Percentiles rank a stretch among this genome's conserved stretches.
phyloP scores from a whole-genome alignment of 2,113 vertebrate genomes.

The Nothobranchius furzeri region DNA sequence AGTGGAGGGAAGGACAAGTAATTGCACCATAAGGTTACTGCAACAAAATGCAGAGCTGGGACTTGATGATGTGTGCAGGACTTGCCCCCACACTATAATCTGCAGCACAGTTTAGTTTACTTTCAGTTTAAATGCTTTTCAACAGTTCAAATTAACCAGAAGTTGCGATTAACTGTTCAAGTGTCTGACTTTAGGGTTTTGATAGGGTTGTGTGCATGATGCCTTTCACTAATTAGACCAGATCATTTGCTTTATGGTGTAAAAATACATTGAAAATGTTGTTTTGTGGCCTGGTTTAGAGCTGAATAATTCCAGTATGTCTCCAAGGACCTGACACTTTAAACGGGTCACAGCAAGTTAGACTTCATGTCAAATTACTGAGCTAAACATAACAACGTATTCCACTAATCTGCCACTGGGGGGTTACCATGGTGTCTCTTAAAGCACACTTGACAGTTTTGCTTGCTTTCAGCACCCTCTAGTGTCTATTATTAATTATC shows the following conservation, averaged over 20 bases:
- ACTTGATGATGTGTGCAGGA: slow-evolving; percentile 74
- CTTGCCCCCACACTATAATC: slow-evolving; percentile 70
- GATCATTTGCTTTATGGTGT: background rate
- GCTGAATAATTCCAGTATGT: slow-evolving; percentile 1
- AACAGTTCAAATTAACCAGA: slow-evolving; percentile 36
- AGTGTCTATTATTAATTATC: too few relatives aligned
- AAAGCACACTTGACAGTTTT: too few relatives aligned
- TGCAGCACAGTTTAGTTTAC: slow-evolving; percentile 23
- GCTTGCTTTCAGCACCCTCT: too few relatives aligned
- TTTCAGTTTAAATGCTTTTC: slow-evolving; percentile 4
- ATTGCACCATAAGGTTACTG: slow-evolving; percentile 70
- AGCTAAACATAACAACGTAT: too few relatives aligned
- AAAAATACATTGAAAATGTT: background rate
- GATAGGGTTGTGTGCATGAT: background rate
- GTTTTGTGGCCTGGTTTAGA: background rate
- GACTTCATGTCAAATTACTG: too few relatives aligned
- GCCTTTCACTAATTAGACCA: background rate
- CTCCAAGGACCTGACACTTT: too few relatives aligned
- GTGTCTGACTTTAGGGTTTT: background rate
- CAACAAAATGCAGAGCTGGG: slow-evolving; percentile 65
- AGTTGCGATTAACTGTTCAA: slow-evolving; percentile 9
- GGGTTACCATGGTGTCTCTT: too few relatives aligned
- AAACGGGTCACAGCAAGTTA: too few relatives aligned
- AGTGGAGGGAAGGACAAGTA: slow-evolving; percentile 68
- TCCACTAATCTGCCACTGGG: too few relatives aligned